Percentiles rank a stretch among this genome's conserved stretches.
These are phyloP conservation scores for Typhlichthys subterraneus DNA, from an alignment of 2,797 vertebrate species.

Conservation along the genomic window DNA sequence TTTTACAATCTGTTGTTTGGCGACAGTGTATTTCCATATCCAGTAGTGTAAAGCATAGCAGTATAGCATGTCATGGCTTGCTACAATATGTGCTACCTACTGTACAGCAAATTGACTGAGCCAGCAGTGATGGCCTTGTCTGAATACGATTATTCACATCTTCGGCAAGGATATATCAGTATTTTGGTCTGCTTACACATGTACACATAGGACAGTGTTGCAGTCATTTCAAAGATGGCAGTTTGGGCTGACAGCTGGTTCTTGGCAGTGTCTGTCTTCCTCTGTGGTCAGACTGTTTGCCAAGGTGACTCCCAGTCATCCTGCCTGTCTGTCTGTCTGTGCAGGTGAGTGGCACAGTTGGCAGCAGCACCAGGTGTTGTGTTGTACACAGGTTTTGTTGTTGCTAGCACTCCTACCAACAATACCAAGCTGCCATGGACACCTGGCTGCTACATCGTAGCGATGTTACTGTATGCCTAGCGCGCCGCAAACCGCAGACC, in stretches of 20 bases:
- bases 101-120: too few relatives aligned
- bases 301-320: constrained; percentile 56
- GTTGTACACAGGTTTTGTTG: constrained; percentile 66
- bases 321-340: constrained; percentile 48
- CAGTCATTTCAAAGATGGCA: not conserved
- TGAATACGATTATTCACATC: too few relatives aligned
- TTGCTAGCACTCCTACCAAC: constrained; percentile 52
- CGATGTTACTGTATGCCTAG: constrained; percentile 26
- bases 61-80: too few relatives aligned
- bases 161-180: constrained; percentile 1
- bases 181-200: constrained; percentile 7
- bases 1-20: too few relatives aligned
- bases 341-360: constrained; percentile 40
- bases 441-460: constrained; percentile 66
- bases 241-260: constrained; percentile 2
- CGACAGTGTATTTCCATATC: too few relatives aligned
- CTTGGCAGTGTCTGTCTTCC: not conserved
- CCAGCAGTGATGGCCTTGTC: too few relatives aligned
- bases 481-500: too few relatives aligned
- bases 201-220: not conserved
- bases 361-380: constrained; percentile 60
- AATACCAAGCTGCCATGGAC: constrained; percentile 64
- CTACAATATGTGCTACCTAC: too few relatives aligned
- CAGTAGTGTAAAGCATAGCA: too few relatives aligned
- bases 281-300: constrained; percentile 29